These are phyloP conservation scores for Oreochromis tanganicae DNA, from an alignment of 2,113 vertebrate species.

Conservation along the genomic window DNA sequence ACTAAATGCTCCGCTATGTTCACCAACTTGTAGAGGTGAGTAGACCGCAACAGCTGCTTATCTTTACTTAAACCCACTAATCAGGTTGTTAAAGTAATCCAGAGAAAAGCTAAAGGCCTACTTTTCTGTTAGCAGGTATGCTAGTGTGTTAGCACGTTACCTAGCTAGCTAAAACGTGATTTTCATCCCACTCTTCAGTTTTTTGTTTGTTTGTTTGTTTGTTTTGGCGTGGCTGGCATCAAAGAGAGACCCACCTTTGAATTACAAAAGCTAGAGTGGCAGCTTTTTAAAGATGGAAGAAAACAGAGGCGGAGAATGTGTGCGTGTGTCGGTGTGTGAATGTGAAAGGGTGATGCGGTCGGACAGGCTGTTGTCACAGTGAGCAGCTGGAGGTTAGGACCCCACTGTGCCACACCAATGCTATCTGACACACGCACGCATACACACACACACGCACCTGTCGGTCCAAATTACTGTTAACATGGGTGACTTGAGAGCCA, in stretches of 20 bases:
- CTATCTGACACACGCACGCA: not conserved
- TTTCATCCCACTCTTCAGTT: not conserved
- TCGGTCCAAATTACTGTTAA: slow-evolving; percentile 38
- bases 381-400: slow-evolving; percentile 55
- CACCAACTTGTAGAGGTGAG: not conserved
- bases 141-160: not conserved
- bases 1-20: not conserved
- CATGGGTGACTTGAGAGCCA: not conserved
- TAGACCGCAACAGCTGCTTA: not conserved
- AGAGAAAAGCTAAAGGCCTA: not conserved
- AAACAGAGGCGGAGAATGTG: not conserved
- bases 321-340: not conserved
- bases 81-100: not conserved
- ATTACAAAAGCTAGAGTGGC: not conserved
- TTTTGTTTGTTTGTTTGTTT: not conserved
- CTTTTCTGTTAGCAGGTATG: not conserved
- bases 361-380: slow-evolving; percentile 44
- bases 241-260: not conserved
- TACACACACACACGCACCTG: slow-evolving; percentile 10
- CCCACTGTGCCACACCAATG: slow-evolving; percentile 9
- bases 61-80: not conserved
- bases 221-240: not conserved
- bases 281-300: not conserved
- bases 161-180: not conserved
- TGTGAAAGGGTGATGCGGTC: not conserved